Base-by-base conservation (phyloP, 2,797 vertebrate genomes). In the Selene dorsalis region DNA sequence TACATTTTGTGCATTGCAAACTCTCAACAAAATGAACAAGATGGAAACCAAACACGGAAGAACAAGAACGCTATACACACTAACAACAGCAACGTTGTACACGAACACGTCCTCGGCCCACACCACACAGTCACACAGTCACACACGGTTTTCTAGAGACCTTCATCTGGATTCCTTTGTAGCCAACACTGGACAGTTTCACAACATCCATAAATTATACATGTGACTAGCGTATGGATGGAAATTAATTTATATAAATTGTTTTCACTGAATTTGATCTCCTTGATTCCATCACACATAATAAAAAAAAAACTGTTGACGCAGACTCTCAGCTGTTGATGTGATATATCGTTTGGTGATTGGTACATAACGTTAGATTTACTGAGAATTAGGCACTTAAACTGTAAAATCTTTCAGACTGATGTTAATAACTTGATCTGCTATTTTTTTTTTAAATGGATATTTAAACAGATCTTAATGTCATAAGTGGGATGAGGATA, bases 1-100 rank as follows among this genome's bases (percentile, higher is more conserved):
- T 90, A 94, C 91, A 94, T 88, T 90, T 93, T 94, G 91, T 94
- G 94, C 92, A 94, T 87, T 87, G 82, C 76, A 93, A 91, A 87
- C 76, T 76, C 81, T 86, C 68, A 77, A 83, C 35, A 77, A 83
- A 89, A 84, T 65, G 17, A 89, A 90, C 78, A 84, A 84, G 84
- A 85, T 82, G 64, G 80, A 83, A 89, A 87, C 64, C 78, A 77
- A 90, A 88, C 76, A 84, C 24, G 28, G 41, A 84, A 79, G 61
- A 82, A 87, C 80, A 79, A 20, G 57, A 84, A 83, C 55, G 77
- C 73, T 82, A 83, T 70, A 88, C 82, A 92, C 68, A 90, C 62
- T 69, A 56, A 87, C 17, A 28, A 82, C 75, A 77, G 74, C 71
- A 58, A 77, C 60, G 70, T 67, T 84, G 78, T 63, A 82, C 69